Percentiles rank a stretch among this genome's conserved stretches.
phyloP scores from a whole-genome alignment of 2,888 invertebrate species.

The Macrophya alboannulata region DNA sequence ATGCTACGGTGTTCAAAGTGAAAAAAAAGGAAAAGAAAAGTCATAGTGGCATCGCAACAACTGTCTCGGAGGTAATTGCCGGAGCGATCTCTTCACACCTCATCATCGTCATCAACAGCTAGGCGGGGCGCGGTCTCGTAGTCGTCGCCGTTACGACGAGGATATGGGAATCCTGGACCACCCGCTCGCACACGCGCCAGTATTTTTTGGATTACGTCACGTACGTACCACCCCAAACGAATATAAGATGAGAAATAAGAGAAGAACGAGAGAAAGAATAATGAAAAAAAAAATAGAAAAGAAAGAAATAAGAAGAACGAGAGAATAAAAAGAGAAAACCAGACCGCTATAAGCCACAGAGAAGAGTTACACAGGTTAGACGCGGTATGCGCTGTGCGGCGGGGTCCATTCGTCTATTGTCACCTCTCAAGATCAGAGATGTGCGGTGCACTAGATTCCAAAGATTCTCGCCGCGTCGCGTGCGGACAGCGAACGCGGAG shows the following conservation, averaged over 20 bases:
- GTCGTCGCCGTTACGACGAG: slow-evolving; percentile 66
- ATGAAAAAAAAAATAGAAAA: background rate
- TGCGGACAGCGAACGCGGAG: slow-evolving; percentile 54
- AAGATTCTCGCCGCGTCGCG: slow-evolving; percentile 57
- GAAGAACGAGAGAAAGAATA: background rate
- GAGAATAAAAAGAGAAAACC: slow-evolving; percentile 28
- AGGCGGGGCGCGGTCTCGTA: slow-evolving; percentile 70
- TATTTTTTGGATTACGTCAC: slow-evolving; percentile 59
- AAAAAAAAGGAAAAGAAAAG: too few relatives aligned
- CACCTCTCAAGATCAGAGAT: slow-evolving; percentile 59
- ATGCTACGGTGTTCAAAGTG: slow-evolving; percentile 14
- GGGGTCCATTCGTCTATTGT: slow-evolving; percentile 62
- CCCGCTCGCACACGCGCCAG: slow-evolving; percentile 66
- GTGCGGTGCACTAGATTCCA: slow-evolving; percentile 58
- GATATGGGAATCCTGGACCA: slow-evolving; percentile 68
- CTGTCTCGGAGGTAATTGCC: slow-evolving; percentile 74
- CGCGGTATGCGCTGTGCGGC: slow-evolving; percentile 25
- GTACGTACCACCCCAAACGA: slow-evolving; percentile 41
- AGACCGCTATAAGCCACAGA: slow-evolving; percentile 23
- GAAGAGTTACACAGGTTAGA: slow-evolving; percentile 37
- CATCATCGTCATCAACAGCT: slow-evolving; percentile 79
- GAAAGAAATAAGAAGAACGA: background rate
- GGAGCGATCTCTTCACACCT: slow-evolving; percentile 79
- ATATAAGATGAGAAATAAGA: background rate
- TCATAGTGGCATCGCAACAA: slow-evolving; percentile 44